A percentile compares a stretch with the other conserved stretches of the same genome.
phyloP scores from a whole-genome alignment of 2,113 vertebrate species.

The Connochaetes taurinus region DNA sequence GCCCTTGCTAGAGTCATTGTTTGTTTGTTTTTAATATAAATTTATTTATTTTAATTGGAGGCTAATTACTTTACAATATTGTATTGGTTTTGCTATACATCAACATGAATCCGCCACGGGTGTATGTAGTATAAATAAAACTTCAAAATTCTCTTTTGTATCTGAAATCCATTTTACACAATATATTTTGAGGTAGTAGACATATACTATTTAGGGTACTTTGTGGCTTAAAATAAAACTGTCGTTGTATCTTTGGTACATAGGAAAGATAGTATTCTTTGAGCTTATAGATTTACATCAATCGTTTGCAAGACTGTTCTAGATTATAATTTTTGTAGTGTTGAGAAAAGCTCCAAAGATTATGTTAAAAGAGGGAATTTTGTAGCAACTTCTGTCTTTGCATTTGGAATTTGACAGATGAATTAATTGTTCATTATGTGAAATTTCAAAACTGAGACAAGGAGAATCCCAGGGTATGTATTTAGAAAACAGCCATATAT shows the following conservation, averaged over 20 bases:
- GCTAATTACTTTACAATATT: too few relatives aligned
- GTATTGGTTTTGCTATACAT: too few relatives aligned
- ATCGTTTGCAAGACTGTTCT: conserved; percentile 27
- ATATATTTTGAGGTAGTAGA: neutral
- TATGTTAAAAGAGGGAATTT: conserved; percentile 32
- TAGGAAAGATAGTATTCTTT: conserved; percentile 25
- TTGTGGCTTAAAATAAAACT: neutral
- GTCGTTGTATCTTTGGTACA: neutral
- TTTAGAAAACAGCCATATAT: conserved; percentile 6
- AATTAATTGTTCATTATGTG: conserved; percentile 40
- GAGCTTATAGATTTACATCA: conserved; percentile 19
- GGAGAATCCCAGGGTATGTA: neutral
- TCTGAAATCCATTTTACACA: conserved; percentile 2
- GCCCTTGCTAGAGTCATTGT: neutral
- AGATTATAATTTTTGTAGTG: conserved; percentile 12
- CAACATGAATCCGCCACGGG: too few relatives aligned
- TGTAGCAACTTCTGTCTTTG: conserved; percentile 7
- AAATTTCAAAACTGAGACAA: conserved; percentile 35
- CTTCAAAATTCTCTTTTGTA: neutral
- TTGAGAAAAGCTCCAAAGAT: neutral
- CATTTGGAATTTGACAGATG: conserved; percentile 1
- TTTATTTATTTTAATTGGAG: too few relatives aligned
- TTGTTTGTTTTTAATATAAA: neutral
- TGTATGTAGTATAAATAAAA: neutral
- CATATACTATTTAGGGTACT: neutral